Base-by-base conservation (phyloP, 2,888 invertebrate species). In the Dichetophora obliterata region DNA sequence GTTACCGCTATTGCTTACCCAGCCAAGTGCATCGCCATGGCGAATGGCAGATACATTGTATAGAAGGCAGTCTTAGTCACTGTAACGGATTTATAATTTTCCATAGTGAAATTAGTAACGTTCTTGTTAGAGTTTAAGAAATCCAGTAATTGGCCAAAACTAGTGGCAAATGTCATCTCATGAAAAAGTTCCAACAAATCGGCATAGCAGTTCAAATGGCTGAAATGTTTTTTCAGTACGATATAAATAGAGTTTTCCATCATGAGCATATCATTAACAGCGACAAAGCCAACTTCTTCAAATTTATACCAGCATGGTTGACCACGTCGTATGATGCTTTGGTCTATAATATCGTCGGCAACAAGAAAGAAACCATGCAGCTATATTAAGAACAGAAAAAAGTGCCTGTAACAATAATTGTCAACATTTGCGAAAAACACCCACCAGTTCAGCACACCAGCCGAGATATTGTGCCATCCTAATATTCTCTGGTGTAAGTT, bases 391-490 rank as follows among this genome's bases (percentile, higher is more conserved):
- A 3, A 6, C 59, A 50, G 37, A 34, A 34, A n/a, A 3, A 14
- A 34, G 16, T 1, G 11, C 19, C 31, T n/a, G 24, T n/a, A 59
- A 34, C 27, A 63, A 63, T n/a, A 4, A 16, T 52, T 52, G 52
- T 2, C 4, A 16, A 52, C 16, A 19, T 19, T 1, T 54, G 16
- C 54, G 16, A 14, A 1, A 43, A 52, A 57, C n/a, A 37, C 19
- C 3, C 92, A 98, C 98, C 94, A 98, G 92, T 93, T 98, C 98
- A 5, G 95, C 92, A 87, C 97, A 97, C 97, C 98, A 98, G 79
- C 97, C 98, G 88, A 98, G 91, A 83, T 97, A 93, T 82, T 95
- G 94, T 0, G 96, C 95, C 78, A 94, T 88, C 82, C 93, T 92
- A 54, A 97, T 89, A 83, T 95, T 95, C 81, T 96, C 95, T 0